Base-by-base conservation (phyloP, 2,888 invertebrate species). In the Drosophila lutescens region DNA sequence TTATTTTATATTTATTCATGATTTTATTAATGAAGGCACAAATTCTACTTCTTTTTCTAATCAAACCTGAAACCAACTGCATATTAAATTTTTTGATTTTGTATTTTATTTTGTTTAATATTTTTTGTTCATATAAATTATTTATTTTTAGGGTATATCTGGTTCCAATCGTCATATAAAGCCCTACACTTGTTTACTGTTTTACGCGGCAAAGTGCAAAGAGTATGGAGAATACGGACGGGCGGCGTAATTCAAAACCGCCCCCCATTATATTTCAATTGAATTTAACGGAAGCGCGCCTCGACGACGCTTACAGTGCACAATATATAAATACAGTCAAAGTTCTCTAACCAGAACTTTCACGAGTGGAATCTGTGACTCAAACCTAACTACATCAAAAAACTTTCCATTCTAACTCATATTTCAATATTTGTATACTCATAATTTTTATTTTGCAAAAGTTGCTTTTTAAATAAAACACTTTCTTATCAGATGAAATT, bases 221-320 rank as follows among this genome's bases (percentile, higher is more conserved):
- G 68, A 58, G 71, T 83, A 40, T 55, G 15, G 55, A 58, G 40
- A 58, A 40, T 30, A 13, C 32, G 32, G 49, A 49, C 49, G 20
- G 40, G 56, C 43, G 56, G 67, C 80, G 78, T 81, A 81, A 82
- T 85, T 77, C 65, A 87, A 81, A 82, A 74, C 83, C 80, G 82
- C 82, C 86, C 76, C 79, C 79, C 87, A 83, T 83, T 83, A 85
- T 83, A 87, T 85, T 77, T 82, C 77, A 83, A 87, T 83, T 85
- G 79, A 81, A 76, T 71, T 74, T 61, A 79, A 77, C 83, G 83
- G 83, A 83, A 83, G 87, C 77, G 68, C 71, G 73, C 54, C 70
- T 61, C 68, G 82, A 47, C 61, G 51, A 67, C 66, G 53, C 50
- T 46, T 36, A 3, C 32, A 40, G n/a, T 59, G 44, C 34, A 20